A percentile compares a stretch with the other conserved stretches of the same genome.
These are phyloP conservation scores for Bombyx huttoni DNA, from an alignment of 2,888 invertebrate genomes.

Conservation along the genomic window DNA sequence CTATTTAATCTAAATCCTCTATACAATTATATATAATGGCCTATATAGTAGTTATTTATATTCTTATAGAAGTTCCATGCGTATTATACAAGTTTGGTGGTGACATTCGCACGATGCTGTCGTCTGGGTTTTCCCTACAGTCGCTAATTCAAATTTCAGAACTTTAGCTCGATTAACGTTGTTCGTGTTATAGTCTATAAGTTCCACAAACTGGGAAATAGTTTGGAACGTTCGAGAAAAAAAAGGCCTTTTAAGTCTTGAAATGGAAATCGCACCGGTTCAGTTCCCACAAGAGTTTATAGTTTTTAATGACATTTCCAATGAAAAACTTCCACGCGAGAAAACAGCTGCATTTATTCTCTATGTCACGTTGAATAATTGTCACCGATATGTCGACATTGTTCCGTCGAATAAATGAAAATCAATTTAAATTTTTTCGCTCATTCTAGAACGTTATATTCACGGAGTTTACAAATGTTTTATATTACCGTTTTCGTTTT, in stretches of 20 bases:
- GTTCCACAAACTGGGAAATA: no score
- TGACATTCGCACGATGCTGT: no score
- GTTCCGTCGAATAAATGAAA: background rate
- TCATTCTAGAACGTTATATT: background rate
- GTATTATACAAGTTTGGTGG: no score
- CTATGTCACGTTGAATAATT: background rate
- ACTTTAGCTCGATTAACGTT: no score
- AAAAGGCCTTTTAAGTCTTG: background rate
- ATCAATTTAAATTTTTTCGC: background rate
- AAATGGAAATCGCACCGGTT: constrained; percentile 7
- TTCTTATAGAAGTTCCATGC: no score
- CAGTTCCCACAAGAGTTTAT: constrained; percentile 10
- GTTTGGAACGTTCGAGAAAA: no score
- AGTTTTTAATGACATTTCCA: constrained; percentile 8
- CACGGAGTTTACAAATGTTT: background rate
- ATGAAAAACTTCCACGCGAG: constrained; percentile 4
- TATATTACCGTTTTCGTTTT: background rate
- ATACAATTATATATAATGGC: no score
- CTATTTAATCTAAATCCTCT: no score
- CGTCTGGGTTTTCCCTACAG: no score
- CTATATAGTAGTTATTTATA: no score
- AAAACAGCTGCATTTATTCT: constrained; percentile 9
- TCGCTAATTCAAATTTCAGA: no score
- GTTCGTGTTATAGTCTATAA: no score
- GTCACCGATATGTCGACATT: background rate